Conservation (phyloP, 1,140 invertebrate species). For the Drosophila mojavensis region DNA sequence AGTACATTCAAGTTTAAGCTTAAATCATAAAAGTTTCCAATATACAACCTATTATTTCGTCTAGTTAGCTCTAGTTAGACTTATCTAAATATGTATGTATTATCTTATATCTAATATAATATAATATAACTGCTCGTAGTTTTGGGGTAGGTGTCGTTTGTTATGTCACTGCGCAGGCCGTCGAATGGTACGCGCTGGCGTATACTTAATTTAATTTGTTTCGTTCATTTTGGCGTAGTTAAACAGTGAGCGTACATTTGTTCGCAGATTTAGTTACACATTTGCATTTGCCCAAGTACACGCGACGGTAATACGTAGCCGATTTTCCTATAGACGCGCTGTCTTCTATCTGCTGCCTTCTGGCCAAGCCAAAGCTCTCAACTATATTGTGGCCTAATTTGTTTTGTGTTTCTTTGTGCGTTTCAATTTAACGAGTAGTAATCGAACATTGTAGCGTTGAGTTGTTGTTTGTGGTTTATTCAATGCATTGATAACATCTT, state of each 20-base stretch:
- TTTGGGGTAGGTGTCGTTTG: constrained; percentile 5
- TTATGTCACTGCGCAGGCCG: constrained; percentile 61
- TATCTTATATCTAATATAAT: not conserved
- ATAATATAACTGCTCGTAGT: not conserved
- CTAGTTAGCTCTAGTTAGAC: not conserved
- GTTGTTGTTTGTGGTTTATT: constrained; percentile 66
- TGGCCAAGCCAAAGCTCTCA: constrained; percentile 17
- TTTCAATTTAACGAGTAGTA: constrained; percentile 43
- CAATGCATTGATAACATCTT: constrained; percentile 51
- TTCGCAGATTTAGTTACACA: constrained; percentile 67
- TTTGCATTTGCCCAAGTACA: constrained; percentile 68
- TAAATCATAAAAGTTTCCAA: too few species aligned
- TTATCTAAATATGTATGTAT: not conserved
- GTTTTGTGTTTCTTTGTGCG: constrained; percentile 50
- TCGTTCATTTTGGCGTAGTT: constrained; percentile 36
- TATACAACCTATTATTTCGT: too few species aligned
- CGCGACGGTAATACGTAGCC: constrained; percentile 38
- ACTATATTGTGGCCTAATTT: constrained; percentile 28
- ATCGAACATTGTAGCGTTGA: constrained; percentile 50
- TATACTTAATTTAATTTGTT: constrained; percentile 81
- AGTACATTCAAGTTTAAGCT: too few species aligned
- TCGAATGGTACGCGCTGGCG: constrained; percentile 50
- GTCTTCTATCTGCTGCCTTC: constrained; percentile 29
- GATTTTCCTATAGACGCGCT: constrained; percentile 26
- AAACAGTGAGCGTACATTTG: constrained; percentile 20